Evolutionary conservation across 2,888 invertebrate species (phyloP).

Genomic region (Brenthis daphne): DNA sequence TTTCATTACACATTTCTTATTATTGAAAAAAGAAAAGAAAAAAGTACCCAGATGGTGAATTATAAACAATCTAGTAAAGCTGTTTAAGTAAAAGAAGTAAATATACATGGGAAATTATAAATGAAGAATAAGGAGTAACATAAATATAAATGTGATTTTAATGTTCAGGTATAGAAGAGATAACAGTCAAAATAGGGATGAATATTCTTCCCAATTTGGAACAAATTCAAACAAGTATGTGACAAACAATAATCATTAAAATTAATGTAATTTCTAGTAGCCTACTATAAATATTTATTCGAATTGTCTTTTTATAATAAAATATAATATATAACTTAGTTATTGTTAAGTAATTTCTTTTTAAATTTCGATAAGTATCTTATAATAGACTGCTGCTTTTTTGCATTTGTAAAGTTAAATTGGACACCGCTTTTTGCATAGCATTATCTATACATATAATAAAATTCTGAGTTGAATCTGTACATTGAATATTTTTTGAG

Average conservation of each 20-base stretch:
- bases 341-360: constrained; percentile 5
- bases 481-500: too few relatives aligned
- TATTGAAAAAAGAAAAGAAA: too few relatives aligned
- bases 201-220: constrained; percentile 70
- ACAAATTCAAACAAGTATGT: constrained; percentile 78
- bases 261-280: constrained; percentile 47
- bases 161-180: constrained; percentile 77
- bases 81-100: too few relatives aligned
- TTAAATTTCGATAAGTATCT: constrained; percentile 50
- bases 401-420: not conserved
- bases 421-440: not conserved
- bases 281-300: constrained; percentile 64
- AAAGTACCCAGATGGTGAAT: too few relatives aligned
- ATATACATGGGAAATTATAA: too few relatives aligned
- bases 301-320: constrained; percentile 31
- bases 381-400: constrained; percentile 45
- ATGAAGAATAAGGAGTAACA: too few relatives aligned
- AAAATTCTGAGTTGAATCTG: too few relatives aligned
- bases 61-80: too few relatives aligned
- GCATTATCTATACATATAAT: not conserved
- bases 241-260: constrained; percentile 51
- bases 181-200: constrained; percentile 73
- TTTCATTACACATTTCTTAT: too few relatives aligned
- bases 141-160: constrained; percentile 48
- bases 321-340: not conserved